Evolutionary conservation across 1,140 invertebrate genomes (phyloP).

Genomic region (Formica exsecta): DNA sequence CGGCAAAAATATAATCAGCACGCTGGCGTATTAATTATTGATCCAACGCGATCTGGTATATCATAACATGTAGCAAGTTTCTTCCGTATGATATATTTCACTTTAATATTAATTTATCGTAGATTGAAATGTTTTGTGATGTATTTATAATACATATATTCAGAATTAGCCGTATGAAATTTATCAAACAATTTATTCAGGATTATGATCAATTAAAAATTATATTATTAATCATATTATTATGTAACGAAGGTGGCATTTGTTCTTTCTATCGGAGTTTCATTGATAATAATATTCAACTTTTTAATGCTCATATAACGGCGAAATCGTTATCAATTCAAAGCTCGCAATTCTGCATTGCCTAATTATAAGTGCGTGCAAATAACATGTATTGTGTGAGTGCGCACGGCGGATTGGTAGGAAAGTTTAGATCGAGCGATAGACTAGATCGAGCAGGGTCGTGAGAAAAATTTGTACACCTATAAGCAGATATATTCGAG

Average conservation of each 20-base stretch:
- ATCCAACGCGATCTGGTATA: neutral
- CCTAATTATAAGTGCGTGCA: conserved; percentile 66
- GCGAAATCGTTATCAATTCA: neutral
- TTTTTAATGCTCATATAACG: neutral
- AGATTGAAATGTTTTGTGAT: neutral
- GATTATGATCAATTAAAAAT: neutral
- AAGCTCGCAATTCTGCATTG: conserved; percentile 49
- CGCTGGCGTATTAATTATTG: conserved; percentile 13
- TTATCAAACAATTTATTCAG: neutral
- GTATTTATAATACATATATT: neutral
- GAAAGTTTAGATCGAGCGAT: conserved; percentile 57
- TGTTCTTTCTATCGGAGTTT: neutral
- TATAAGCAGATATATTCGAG: conserved; percentile 36
- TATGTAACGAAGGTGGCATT: neutral
- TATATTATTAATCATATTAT: neutral
- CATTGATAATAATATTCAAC: neutral
- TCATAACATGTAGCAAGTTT: conserved; percentile 13
- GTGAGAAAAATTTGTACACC: conserved; percentile 59
- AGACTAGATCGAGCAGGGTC: conserved; percentile 52
- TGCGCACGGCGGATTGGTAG: conserved; percentile 37
- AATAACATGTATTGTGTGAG: conserved; percentile 57
- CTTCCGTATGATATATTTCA: conserved; percentile 10
- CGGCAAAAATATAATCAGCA: conserved; percentile 2
- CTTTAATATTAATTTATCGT: neutral
- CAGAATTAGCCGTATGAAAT: neutral